Conservation (phyloP, 2,888 invertebrate genomes). For the Calameuta filiformis region DNA sequence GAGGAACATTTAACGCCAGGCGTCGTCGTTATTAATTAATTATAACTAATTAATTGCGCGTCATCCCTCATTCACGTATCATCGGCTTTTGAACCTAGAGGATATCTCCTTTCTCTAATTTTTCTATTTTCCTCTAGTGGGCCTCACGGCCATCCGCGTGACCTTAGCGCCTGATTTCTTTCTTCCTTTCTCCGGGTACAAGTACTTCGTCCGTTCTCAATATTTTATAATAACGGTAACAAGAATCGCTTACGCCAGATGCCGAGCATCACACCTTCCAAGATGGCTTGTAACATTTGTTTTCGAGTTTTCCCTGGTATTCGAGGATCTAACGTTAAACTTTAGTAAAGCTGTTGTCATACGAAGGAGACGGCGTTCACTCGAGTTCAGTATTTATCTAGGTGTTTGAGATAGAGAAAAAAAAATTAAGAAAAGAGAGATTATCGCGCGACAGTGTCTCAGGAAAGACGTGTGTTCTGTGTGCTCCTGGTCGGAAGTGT, state of each 20-base stretch:
- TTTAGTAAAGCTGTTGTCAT: neutral
- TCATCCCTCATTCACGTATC: neutral
- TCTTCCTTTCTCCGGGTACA: neutral
- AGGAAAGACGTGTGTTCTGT: neutral
- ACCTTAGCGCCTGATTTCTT: neutral
- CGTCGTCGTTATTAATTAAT: neutral
- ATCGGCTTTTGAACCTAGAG: neutral
- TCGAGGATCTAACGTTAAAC: neutral
- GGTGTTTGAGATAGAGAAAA: neutral
- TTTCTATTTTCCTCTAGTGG: neutral
- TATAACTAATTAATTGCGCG: neutral
- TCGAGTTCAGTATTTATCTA: neutral
- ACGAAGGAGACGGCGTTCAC: neutral
- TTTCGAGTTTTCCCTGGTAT: neutral
- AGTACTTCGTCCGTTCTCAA: neutral
- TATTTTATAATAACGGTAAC: neutral
- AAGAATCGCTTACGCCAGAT: neutral
- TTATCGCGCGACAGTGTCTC: neutral
- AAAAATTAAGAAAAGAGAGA: neutral
- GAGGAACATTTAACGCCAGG: neutral
- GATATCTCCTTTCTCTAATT: neutral
- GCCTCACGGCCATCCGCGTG: neutral
- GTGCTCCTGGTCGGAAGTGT: neutral
- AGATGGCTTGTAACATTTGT: neutral
- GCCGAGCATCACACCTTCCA: neutral